Evolutionary conservation across 2,888 invertebrate species (phyloP).

Genomic region (Agonopterix subpropinquella): DNA sequence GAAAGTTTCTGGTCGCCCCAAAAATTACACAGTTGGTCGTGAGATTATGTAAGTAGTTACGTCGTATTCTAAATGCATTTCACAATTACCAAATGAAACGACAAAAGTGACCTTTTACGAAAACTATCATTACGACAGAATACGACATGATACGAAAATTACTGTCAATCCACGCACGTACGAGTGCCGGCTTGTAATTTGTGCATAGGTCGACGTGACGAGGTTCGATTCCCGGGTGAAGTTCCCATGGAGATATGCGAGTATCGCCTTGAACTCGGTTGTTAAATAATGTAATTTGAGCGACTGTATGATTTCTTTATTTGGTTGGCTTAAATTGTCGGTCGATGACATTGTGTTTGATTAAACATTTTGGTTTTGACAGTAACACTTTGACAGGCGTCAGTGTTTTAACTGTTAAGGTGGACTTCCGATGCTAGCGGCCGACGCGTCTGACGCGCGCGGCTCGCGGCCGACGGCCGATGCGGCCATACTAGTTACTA

Average conservation of each 20-base stretch:
- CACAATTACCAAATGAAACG: slow-evolving; percentile 24
- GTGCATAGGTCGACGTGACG: slow-evolving; percentile 31
- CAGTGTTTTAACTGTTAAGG: too few species aligned
- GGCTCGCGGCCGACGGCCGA: too few species aligned
- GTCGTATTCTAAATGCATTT: not conserved
- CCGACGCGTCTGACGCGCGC: too few species aligned
- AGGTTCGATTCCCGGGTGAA: slow-evolving; percentile 23
- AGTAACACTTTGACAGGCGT: too few species aligned
- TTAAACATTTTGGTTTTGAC: too few species aligned
- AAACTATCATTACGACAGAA: slow-evolving; percentile 16
- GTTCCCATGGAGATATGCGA: slow-evolving; percentile 29
- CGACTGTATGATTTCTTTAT: slow-evolving; percentile 27
- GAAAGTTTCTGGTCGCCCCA: too few species aligned
- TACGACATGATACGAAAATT: slow-evolving; percentile 19
- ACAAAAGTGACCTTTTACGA: slow-evolving; percentile 29
- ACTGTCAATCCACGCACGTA: slow-evolving; percentile 42
- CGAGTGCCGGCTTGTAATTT: slow-evolving; percentile 54
- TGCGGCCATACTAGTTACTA: too few species aligned
- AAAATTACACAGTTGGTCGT: too few species aligned
- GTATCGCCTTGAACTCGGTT: slow-evolving; percentile 15
- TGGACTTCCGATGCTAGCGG: too few species aligned
- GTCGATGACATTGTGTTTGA: too few species aligned
- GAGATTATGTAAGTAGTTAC: too few species aligned
- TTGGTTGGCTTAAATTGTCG: slow-evolving; percentile 9
- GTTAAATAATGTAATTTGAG: slow-evolving; percentile 12